These are phyloP conservation scores for Ormyrus thymus DNA, from an alignment of 2,888 invertebrate species.

Conservation along the genomic window DNA sequence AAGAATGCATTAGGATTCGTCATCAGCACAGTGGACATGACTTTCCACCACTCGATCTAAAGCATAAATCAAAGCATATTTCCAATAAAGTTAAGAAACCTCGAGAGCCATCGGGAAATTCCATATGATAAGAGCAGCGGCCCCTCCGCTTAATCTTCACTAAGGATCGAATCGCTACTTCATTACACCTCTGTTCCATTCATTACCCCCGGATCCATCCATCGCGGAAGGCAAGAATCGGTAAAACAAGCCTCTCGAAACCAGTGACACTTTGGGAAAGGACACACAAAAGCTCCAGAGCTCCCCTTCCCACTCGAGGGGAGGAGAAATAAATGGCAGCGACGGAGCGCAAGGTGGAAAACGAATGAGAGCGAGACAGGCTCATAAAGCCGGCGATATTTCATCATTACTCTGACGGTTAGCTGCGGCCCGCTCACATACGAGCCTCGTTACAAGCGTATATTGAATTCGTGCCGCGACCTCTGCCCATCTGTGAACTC, in stretches of 20 bases:
- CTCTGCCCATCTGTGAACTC: slow-evolving; percentile 68
- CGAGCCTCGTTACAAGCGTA: slow-evolving; percentile 71
- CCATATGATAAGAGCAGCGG: not conserved
- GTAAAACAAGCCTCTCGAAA: no score
- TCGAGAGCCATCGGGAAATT: no score
- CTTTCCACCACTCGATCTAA: no score
- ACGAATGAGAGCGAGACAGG: slow-evolving; percentile 47
- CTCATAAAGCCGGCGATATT: slow-evolving; percentile 68
- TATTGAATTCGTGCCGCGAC: slow-evolving; percentile 70
- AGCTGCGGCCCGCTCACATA: slow-evolving; percentile 26
- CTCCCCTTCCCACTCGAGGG: slow-evolving; percentile 38
- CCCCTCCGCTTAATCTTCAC: not conserved
- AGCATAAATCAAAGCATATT: no score
- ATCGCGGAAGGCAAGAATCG: no score
- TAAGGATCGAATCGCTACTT: slow-evolving; percentile 58
- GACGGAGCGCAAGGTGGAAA: slow-evolving; percentile 23
- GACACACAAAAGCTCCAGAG: no score
- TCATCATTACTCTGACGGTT: slow-evolving; percentile 73
- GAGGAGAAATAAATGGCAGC: slow-evolving; percentile 22
- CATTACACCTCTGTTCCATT: not conserved
- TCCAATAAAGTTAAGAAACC: no score
- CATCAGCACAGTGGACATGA: no score
- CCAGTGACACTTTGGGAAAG: no score
- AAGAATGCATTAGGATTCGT: no score
- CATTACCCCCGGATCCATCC: no score